These are phyloP conservation scores for Drosophila tropicalis DNA, from an alignment of 1,140 invertebrate species.

Conservation along the genomic window DNA sequence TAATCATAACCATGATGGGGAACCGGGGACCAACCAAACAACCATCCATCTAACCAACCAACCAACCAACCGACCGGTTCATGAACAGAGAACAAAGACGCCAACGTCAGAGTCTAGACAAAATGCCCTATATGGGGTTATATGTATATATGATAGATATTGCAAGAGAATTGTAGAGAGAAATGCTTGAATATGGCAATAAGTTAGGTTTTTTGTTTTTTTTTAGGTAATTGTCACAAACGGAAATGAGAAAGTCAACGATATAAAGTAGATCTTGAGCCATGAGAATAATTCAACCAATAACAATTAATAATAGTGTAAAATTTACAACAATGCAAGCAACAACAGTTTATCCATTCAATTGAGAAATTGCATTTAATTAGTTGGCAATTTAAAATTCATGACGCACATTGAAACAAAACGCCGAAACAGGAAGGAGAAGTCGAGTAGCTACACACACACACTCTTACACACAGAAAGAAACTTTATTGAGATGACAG, in stretches of 20 bases:
- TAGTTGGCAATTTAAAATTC: slow-evolving; percentile 69
- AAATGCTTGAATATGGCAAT: background rate
- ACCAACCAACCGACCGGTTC: slow-evolving; percentile 53
- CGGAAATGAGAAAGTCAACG: background rate
- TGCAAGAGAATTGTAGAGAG: background rate
- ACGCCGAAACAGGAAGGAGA: slow-evolving; percentile 25
- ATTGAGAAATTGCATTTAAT: slow-evolving; percentile 72
- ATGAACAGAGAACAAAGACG: slow-evolving; percentile 57
- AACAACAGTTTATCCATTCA: slow-evolving; percentile 37
- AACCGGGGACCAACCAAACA: background rate
- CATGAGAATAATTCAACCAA: background rate
- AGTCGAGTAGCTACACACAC: background rate
- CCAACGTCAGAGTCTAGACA: slow-evolving; percentile 63
- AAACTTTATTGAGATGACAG: background rate
- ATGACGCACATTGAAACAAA: slow-evolving; percentile 43
- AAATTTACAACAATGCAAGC: background rate
- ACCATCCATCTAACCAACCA: background rate
- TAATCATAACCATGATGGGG: slow-evolving; percentile 50
- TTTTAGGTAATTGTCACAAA: background rate
- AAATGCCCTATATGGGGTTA: slow-evolving; percentile 61
- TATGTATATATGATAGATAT: slow-evolving; percentile 33
- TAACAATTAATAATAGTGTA: slow-evolving; percentile 4
- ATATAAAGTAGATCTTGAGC: background rate
- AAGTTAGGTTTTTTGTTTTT: background rate
- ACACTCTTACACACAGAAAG: background rate